Evolutionary conservation across 2,113 vertebrate genomes (phyloP), one percentile per base, ranked within the genome.

Genomic region (Ammodytes marinus): DNA sequence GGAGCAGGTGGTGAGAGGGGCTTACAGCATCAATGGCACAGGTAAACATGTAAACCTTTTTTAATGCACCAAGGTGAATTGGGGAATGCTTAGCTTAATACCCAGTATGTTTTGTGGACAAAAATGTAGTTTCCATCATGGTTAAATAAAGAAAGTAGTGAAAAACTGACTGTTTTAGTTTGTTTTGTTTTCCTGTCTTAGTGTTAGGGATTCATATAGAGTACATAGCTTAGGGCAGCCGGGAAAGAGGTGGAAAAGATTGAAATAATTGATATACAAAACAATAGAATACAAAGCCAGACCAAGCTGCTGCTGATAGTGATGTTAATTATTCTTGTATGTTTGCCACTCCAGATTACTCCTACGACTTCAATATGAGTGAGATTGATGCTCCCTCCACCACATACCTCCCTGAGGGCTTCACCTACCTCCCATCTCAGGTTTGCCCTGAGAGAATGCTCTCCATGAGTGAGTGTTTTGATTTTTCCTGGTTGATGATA

Each of bases 1-100:
- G 0, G 98, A 99, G 94, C 98, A 99, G 93, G 96, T 99, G 91
- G 96, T 99, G 72, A 96, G 98, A 60, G 95, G 97, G 57, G 96
- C 97, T n/a, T 98, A 99, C 66, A 99, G 90, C 15, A 54, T 91
- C 17, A 99, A 99, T 27, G 95, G 97, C 93, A 98, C 98, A 94
- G 98, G 98, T 99, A 94, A 75, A 42, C 55, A 69, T 14, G 6
- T 11, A 14, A 8, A 65, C 4, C 13, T 4, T 27, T 27, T 27
- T 27, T 35, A 10, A 57, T 27, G n/a, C 46, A 42, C 14, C 15
- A 14, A 47, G 47, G n/a, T 59, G 14, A 61, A 50, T 50, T 1
- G 11, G 27, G 19, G 13, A 46, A 71, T 47, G 4, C 4, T 17
- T 13, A 8, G 7, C 49, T 46, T 13, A 47, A 43, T 46, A 57